phyloP scores from a whole-genome alignment of 2,113 vertebrate species.

The Catharus minimus region DNA sequence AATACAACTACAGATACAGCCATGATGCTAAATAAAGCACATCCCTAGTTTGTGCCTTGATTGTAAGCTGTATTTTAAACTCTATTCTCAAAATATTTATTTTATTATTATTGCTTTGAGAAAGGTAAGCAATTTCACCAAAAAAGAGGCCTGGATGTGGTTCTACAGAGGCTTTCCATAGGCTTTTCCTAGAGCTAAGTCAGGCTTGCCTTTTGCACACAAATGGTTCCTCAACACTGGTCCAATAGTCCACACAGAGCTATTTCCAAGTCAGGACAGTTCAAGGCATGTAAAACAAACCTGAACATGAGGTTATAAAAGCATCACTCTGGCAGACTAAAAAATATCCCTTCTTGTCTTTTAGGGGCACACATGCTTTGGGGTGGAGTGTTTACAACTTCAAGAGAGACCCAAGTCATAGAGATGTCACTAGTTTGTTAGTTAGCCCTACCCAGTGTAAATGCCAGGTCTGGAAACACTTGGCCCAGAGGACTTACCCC shows the following conservation, averaged over 20 bases:
- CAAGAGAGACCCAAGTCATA: not conserved
- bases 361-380: not conserved
- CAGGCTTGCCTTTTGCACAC: not conserved
- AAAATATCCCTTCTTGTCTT: not conserved
- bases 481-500: not conserved
- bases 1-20: not conserved
- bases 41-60: not conserved
- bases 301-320: not conserved
- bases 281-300: not conserved
- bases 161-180: not conserved
- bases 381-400: not conserved
- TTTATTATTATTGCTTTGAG: not conserved
- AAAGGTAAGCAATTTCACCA: not conserved
- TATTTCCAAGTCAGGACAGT: rapidly evolving
- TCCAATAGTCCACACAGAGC: rapidly evolving
- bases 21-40: rapidly evolving
- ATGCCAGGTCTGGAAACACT: not conserved
- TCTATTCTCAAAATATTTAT: not conserved
- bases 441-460: not conserved
- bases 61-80: not conserved
- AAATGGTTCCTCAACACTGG: not conserved
- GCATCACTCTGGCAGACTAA: not conserved
- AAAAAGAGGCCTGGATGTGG: not conserved
- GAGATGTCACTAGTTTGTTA: not conserved
- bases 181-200: not conserved